phyloP scores from a whole-genome alignment of 2,888 invertebrate genomes.

The Torymus aiolomorphi region DNA sequence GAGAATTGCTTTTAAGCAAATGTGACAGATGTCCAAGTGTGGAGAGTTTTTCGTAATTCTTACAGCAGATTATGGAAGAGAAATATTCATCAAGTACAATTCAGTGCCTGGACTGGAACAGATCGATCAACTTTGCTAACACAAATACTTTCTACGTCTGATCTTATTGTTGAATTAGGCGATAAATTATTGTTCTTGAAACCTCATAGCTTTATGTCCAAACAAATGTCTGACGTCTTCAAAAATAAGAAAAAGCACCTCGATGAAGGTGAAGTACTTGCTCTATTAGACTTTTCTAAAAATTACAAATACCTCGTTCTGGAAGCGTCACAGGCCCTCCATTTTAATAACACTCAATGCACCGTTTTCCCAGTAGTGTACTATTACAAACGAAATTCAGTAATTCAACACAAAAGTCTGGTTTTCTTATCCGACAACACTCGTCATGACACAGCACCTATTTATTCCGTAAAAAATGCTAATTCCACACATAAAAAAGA shows the following conservation, averaged over 20 bases:
- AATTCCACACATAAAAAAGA: no score
- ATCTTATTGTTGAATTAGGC: no score
- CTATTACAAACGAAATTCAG: no score
- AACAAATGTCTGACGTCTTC: neutral
- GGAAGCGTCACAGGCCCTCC: slow-evolving; percentile 9
- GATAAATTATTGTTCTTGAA: neutral
- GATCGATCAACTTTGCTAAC: slow-evolving; percentile 30
- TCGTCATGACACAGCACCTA: no score
- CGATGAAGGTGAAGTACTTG: neutral
- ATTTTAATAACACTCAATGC: slow-evolving; percentile 56
- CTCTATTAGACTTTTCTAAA: slow-evolving; percentile 4
- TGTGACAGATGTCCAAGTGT: slow-evolving; percentile 7
- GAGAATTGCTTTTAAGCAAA: slow-evolving; percentile 8
- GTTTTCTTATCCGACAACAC: slow-evolving; percentile 53
- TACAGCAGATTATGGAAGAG: neutral
- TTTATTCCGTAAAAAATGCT: no score
- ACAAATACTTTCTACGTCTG: no score
- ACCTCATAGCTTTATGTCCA: neutral
- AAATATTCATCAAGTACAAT: slow-evolving; percentile 24
- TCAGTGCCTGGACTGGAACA: slow-evolving; percentile 14
- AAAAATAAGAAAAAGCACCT: neutral
- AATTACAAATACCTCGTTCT: neutral
- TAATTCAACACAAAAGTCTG: slow-evolving; percentile 53
- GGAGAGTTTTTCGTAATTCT: no score
- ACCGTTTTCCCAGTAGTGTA: slow-evolving; percentile 54